Base-by-base conservation (phyloP, 2,113 vertebrate species). In the Xyliphius kryptos region DNA sequence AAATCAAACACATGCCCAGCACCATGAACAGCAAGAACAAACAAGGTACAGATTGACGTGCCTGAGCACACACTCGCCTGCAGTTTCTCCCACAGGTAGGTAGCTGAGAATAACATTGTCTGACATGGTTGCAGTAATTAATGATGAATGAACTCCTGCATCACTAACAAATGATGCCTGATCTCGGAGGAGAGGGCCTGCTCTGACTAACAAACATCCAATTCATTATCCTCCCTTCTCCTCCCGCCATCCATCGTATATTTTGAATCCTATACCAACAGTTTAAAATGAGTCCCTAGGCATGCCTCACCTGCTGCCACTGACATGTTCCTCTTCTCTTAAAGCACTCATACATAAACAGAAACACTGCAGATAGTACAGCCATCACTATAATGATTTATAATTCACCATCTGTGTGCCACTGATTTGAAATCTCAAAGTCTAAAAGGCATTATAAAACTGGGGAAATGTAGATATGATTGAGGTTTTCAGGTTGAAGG, bases 91-190 rank as follows among this genome's bases (percentile, higher is more conserved):
- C 81, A 80, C 79, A 83, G 82, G 84, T 85, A 79, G 77, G 78
- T 76, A 81, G 81, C 80, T 74, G 78, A 77, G 79, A 84, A 83
- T 80, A 85, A 80, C 84, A 84, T 81, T 83, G 83, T 84, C 85
- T 84, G 71, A 70, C 77, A 76, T 70, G 71, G 59, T 48, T 71
- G 70, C 73, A 76, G 78, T 80, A 82, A 84, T 86, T 86, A 87
- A 85, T 86, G 83, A 86, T 87, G 79, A 80, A 87, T 85, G 82
- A 86, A 83, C 83, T 83, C 77, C 80, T 80, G 82, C 80, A 85
- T 84, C 82, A 86, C 81, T 79, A 78, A 81, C 82, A 83, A 87
- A 86, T 83, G 75, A 83, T 77, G 79, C 71, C 78, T 83, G 76
- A 84, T 85, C 83, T 85, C 83, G 76, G 67, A 78, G 82, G 80